These are phyloP conservation scores for Heliconius nattereri DNA, from an alignment of 1,140 invertebrate species.

Conservation along the genomic window DNA sequence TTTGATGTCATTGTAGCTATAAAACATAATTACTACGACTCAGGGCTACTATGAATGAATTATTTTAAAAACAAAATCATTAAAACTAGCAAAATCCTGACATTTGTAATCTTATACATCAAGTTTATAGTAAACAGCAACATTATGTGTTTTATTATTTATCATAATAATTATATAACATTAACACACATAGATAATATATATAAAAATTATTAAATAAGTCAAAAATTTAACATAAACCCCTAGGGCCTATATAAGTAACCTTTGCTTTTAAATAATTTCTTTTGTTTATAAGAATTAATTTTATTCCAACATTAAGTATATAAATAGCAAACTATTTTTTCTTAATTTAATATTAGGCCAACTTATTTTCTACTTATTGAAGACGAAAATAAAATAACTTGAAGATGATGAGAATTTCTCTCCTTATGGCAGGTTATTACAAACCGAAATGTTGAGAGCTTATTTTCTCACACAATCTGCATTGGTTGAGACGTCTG, in stretches of 20 bases:
- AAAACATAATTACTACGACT: background rate
- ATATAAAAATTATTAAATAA: too few relatives aligned
- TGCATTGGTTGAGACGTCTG: constrained; percentile 33
- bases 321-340: too few relatives aligned
- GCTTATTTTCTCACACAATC: constrained; percentile 27
- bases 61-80: background rate
- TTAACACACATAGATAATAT: too few relatives aligned
- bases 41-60: background rate
- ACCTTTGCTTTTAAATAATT: too few relatives aligned
- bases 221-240: too few relatives aligned
- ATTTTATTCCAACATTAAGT: too few relatives aligned
- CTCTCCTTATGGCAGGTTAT: constrained; percentile 22
- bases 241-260: too few relatives aligned
- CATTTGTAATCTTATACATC: background rate
- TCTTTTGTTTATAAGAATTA: too few relatives aligned
- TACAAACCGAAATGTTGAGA: constrained; percentile 15
- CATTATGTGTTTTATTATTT: too few relatives aligned
- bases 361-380: background rate
- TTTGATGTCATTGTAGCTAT: background rate
- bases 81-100: background rate
- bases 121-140: background rate
- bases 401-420: constrained; percentile 27
- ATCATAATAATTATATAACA: too few relatives aligned
- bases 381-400: background rate
- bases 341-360: background rate